These are phyloP conservation scores for Agelas oroides DNA, from an alignment of 37 sponge, comb jelly and placozoan genomes.

Conservation along the genomic window DNA sequence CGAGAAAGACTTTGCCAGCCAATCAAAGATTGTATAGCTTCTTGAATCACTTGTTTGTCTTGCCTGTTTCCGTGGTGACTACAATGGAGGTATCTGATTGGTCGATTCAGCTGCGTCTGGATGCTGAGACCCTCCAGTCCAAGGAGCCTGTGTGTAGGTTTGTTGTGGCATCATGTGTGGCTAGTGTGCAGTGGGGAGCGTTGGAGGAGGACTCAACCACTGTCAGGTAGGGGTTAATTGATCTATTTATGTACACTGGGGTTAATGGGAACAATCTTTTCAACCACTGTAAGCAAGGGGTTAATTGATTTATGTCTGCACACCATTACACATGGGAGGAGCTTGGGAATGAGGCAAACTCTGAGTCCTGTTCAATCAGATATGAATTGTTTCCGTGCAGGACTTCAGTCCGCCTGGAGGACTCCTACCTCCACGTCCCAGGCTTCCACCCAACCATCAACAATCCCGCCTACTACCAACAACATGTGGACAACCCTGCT, in stretches of 20 bases:
- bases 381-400: neutral
- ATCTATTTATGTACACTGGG: neutral
- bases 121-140: slow-evolving; percentile 30
- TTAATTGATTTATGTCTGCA: too few relatives aligned
- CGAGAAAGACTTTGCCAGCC: neutral
- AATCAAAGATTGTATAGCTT: neutral
- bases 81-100: slow-evolving; percentile 77
- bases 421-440: slow-evolving; percentile 69
- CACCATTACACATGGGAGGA: too few relatives aligned
- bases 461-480: slow-evolving; percentile 36
- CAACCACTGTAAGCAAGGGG: neutral
- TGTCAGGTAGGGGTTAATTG: slow-evolving; percentile 30
- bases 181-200: slow-evolving; percentile 26
- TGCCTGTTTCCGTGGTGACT: slow-evolving; percentile 60
- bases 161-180: slow-evolving; percentile 54
- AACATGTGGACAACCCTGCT: slow-evolving; percentile 45
- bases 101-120: slow-evolving; percentile 42
- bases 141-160: slow-evolving; percentile 53
- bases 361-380: too few relatives aligned
- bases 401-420: slow-evolving; percentile 52
- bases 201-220: slow-evolving; percentile 6
- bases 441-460: slow-evolving; percentile 35
- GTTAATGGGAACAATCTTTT: too few relatives aligned
- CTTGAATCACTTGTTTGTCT: neutral
- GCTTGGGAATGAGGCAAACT: too few relatives aligned